Evolutionary conservation across 2,888 invertebrate species (phyloP).

Genomic region (Blastobasis lacticolella): DNA sequence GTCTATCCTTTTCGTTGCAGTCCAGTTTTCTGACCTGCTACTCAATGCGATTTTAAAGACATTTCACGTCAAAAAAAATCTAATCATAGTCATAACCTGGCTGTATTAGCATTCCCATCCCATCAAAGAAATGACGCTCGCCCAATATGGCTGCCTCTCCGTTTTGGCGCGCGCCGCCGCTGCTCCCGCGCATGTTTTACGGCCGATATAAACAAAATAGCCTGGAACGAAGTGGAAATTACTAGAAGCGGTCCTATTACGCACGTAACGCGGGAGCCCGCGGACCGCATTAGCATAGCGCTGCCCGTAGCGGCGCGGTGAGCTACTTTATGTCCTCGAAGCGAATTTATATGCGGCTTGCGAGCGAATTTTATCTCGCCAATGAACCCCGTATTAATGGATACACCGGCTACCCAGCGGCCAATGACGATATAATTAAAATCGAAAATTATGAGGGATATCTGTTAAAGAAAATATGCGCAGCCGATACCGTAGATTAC

Average conservation of each 20-base stretch:
- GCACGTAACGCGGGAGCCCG: conserved; percentile 56
- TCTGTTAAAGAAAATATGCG: too few species aligned
- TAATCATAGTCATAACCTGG: too few species aligned
- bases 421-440: conserved; percentile 7
- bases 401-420: conserved; percentile 4
- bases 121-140: too few species aligned
- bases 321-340: conserved; percentile 13
- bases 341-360: conserved; percentile 14
- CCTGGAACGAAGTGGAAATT: conserved; percentile 53
- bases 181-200: conserved; percentile 21
- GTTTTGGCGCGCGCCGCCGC: conserved; percentile 3
- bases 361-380: conserved; percentile 10
- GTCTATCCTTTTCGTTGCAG: too few species aligned
- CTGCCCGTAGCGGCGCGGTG: conserved; percentile 19
- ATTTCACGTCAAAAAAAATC: too few species aligned
- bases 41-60: too few species aligned
- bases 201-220: conserved; percentile 37
- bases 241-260: conserved; percentile 53
- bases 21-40: too few species aligned
- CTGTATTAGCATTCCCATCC: too few species aligned
- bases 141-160: background rate
- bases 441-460: background rate
- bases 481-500: too few species aligned
- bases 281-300: conserved; percentile 41
- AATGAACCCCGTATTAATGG: conserved; percentile 8